A percentile compares a stretch with the other conserved stretches of the same genome.
phyloP scores from a whole-genome alignment of 2,113 vertebrate genomes.

The Cyanoderma ruficeps region DNA sequence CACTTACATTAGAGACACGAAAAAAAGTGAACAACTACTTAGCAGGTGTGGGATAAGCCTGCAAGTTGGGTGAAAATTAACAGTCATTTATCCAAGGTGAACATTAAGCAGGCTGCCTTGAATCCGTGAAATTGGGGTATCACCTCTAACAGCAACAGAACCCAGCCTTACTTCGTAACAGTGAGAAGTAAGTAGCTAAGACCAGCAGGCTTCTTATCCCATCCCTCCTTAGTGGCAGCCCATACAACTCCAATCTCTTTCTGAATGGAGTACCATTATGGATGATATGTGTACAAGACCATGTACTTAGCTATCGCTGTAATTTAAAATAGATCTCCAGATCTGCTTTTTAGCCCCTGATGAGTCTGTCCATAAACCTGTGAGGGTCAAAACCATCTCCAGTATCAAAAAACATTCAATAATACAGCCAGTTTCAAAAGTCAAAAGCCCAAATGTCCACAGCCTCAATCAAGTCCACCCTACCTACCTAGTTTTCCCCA shows the following conservation, averaged over 20 bases:
- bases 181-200: neutral
- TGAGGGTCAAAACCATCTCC: neutral
- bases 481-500: neutral
- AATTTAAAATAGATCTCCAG: neutral
- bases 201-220: neutral
- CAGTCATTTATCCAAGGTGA: neutral
- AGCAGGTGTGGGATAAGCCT: neutral
- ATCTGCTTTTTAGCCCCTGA: neutral
- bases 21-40: neutral
- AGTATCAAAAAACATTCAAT: neutral
- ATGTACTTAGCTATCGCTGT: neutral
- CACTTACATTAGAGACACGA: neutral
- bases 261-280: neutral
- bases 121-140: neutral
- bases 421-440: neutral
- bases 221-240: neutral
- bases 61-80: neutral
- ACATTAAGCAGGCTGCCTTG: neutral
- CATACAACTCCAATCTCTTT: neutral
- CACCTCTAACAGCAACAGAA: neutral
- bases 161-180: neutral
- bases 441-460: neutral
- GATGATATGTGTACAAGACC: neutral
- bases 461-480: neutral
- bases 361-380: neutral